Conservation (phyloP, 2,113 vertebrate species). For the Carassius carassius region DNA sequence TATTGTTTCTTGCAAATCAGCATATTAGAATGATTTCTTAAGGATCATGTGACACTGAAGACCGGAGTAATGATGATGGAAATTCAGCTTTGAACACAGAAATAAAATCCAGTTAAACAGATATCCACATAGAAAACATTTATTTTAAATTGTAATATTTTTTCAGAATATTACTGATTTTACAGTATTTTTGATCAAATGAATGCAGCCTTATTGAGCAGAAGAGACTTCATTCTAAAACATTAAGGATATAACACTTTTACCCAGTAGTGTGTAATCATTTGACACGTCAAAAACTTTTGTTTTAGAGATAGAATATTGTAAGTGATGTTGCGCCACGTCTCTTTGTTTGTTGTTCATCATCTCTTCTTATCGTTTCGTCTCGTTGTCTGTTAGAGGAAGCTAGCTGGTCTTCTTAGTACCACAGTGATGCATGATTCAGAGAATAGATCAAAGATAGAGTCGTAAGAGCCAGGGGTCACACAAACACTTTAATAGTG, state of each 20-base stretch:
- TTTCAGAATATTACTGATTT: too few relatives aligned
- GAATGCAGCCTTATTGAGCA: too few relatives aligned
- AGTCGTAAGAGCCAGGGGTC: background rate
- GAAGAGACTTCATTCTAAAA: background rate
- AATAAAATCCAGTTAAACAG: too few relatives aligned
- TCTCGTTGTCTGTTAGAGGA: background rate
- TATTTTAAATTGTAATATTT: too few relatives aligned
- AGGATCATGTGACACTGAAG: too few relatives aligned
- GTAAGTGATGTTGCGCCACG: background rate
- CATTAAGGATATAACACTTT: background rate
- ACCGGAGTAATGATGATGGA: too few relatives aligned
- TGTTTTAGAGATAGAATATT: background rate
- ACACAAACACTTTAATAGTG: background rate
- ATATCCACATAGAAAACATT: too few relatives aligned
- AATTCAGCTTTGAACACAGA: too few relatives aligned
- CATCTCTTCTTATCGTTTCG: background rate
- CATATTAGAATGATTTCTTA: too few relatives aligned
- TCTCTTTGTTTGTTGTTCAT: background rate
- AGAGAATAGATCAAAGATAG: slow-evolving; percentile 32
- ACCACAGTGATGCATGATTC: background rate
- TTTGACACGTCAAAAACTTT: background rate
- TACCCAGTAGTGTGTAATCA: background rate
- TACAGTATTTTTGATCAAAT: too few relatives aligned
- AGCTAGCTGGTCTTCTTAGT: slow-evolving; percentile 24
- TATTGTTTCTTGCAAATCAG: too few relatives aligned